These are phyloP conservation scores for Merluccius polli DNA, from an alignment of 2,797 vertebrate genomes.

Conservation along the genomic window DNA sequence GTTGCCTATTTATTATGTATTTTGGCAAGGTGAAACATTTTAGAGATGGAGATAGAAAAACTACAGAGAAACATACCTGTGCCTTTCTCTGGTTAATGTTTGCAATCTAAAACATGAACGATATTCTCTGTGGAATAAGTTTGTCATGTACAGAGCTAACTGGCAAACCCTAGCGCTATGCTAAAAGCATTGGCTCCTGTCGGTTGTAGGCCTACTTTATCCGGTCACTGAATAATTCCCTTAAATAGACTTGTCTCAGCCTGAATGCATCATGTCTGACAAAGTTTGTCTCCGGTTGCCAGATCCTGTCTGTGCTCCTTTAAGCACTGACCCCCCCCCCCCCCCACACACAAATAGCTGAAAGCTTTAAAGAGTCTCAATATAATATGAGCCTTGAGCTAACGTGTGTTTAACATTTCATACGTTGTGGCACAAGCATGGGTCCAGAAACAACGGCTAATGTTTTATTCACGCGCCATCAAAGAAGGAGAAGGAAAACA, in stretches of 20 bases:
- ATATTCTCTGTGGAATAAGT: neutral
- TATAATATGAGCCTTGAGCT: constrained; percentile 23
- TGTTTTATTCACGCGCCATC: constrained; percentile 50
- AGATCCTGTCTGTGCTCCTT: neutral
- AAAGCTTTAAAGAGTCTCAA: constrained; percentile 8
- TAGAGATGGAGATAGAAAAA: neutral
- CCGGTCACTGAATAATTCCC: neutral
- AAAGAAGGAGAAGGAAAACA: constrained; percentile 26
- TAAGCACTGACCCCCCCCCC: neutral
- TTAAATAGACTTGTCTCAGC: neutral
- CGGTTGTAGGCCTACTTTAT: neutral
- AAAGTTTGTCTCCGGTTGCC: neutral
- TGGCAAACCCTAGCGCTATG: neutral
- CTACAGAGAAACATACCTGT: neutral
- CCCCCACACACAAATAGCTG: neutral
- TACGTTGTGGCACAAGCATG: constrained; percentile 39
- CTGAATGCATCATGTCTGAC: neutral
- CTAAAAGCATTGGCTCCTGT: neutral
- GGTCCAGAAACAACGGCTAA: constrained; percentile 26
- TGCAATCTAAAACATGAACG: neutral
- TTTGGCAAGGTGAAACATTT: neutral
- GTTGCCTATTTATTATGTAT: neutral
- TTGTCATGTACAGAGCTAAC: neutral
- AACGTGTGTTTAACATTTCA: constrained; percentile 31
- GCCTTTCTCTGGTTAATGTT: neutral